Base-by-base conservation (phyloP, 2,797 vertebrate species). In the Anabas testudineus region DNA sequence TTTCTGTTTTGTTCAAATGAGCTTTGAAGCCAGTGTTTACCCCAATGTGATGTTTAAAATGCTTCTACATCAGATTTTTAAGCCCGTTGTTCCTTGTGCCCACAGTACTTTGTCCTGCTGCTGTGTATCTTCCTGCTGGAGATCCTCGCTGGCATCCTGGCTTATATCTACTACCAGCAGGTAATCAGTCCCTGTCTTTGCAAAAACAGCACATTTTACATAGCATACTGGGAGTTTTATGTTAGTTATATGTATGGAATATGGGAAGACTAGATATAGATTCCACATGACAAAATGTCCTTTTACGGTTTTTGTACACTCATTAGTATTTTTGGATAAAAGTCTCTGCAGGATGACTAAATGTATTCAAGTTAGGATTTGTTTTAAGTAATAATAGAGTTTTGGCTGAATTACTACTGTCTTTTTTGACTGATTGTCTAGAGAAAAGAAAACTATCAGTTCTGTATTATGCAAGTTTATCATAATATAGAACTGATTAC, bases 101-200 rank as follows among this genome's bases (percentile, higher is more conserved):
- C 51, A n/a, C 91, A 98, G 97, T 99, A 99, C 86, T 99, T 99
- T 81, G 93, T 96, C 79, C 86, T 99, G 87, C 88, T 99, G 75
- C 90, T 99, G 37, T 90, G 96, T 60, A 98, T 99, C 85, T 99
- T 99, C 81, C 93, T 99, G 19, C 87, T 99, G 93, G 98, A 99
- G 92, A 91, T 99, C 85, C 93, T 99, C 63, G 97, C 98, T 13
- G 97, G 98, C 15, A 81, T 97, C 84, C 90, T 99, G 91, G 98
- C 98, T 24, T 99, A 98, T 47, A 95, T 99, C 91, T 99, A 99
- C 89, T 97, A 99, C 82, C 97, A 97, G 87, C 97, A 99, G 96
- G 98, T 99, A 91, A 90, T n/a, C 13, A 16, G 37, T 2, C 45
- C n/a, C 16, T n/a, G n/a, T n/a, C 13, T 26, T 32, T 26, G 4